These are phyloP conservation scores for Agrochola lychnidis DNA, from an alignment of 2,888 invertebrate species.

Conservation along the genomic window DNA sequence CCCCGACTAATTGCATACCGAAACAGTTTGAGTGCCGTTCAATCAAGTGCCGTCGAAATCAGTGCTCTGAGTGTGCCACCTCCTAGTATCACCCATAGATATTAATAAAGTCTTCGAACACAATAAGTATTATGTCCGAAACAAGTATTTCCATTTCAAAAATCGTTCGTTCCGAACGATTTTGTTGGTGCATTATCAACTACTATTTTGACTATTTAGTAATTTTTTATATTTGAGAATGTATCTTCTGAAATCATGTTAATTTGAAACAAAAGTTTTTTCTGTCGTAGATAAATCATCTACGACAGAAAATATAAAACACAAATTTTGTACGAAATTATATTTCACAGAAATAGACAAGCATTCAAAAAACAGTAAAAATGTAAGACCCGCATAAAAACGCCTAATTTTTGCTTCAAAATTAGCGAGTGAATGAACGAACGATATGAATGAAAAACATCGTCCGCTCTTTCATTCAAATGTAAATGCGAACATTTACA, in stretches of 20 bases:
- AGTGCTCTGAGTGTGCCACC: no score
- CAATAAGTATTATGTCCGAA: neutral
- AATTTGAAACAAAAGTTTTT: no score
- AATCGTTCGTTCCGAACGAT: neutral
- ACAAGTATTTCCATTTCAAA: neutral
- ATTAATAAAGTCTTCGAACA: neutral
- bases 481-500: constrained; percentile 80
- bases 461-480: constrained; percentile 78
- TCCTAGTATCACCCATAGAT: no score
- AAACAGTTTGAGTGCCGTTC: no score
- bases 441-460: constrained; percentile 66
- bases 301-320: no score
- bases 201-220: neutral
- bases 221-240: neutral
- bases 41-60: no score
- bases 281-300: no score
- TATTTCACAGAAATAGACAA: constrained; percentile 3
- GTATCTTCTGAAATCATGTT: neutral
- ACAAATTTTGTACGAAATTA: constrained; percentile 1
- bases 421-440: constrained; percentile 61
- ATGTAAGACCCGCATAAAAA: constrained; percentile 6
- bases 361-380: constrained; percentile 13
- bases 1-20: no score
- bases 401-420: constrained; percentile 47
- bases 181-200: no score